Percentiles rank a stretch among this genome's conserved stretches.
Evolutionary conservation across 2,113 vertebrate species (phyloP).

Genomic region (Passer domesticus): DNA sequence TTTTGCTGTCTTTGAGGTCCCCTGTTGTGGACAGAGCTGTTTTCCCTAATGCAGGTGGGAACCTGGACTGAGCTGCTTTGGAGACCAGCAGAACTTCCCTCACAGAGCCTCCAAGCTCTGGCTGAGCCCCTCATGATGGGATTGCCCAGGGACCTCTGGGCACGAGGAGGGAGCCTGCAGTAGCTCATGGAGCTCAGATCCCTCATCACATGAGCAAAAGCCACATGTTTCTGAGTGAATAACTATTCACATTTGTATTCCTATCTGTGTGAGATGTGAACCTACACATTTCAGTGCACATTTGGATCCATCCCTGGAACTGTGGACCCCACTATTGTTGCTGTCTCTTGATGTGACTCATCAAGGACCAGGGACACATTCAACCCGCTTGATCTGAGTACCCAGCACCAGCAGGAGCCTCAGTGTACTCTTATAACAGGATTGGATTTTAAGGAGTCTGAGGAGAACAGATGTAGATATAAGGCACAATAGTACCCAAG

Average conservation of each 20-base stretch:
- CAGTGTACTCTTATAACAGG: background rate
- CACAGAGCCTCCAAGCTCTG: background rate
- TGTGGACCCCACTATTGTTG: fast-evolving
- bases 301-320: background rate
- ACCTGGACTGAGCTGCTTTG: fast-evolving
- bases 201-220: background rate
- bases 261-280: background rate
- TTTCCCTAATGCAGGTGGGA: background rate
- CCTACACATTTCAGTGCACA: background rate
- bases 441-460: background rate
- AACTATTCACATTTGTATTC: background rate
- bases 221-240: background rate
- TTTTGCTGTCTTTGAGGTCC: background rate
- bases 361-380: fast-evolving
- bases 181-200: background rate
- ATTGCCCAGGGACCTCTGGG: background rate
- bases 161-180: background rate
- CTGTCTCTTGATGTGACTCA: background rate
- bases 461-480: background rate
- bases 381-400: background rate
- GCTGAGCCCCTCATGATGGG: fast-evolving
- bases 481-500: background rate
- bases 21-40: background rate
- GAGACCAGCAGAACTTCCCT: background rate
- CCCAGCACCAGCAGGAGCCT: background rate